Evolutionary conservation across 2,113 vertebrate genomes (phyloP).

Genomic region (Scytalopus superciliaris): DNA sequence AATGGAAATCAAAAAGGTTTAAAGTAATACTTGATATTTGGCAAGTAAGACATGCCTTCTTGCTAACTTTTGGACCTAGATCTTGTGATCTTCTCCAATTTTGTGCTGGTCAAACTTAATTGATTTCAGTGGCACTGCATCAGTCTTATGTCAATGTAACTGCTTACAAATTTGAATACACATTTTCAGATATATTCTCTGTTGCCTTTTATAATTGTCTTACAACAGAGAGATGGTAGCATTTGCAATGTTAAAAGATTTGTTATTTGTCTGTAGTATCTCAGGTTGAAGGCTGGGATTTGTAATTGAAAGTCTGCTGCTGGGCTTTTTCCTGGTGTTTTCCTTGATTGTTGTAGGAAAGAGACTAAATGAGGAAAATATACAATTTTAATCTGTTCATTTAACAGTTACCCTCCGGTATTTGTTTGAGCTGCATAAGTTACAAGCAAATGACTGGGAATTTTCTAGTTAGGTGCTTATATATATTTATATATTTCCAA

Average conservation of each 20-base stretch:
- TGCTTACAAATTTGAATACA: background rate
- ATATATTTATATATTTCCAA: too few species aligned
- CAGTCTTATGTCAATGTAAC: background rate
- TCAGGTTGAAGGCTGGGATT: background rate
- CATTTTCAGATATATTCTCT: background rate
- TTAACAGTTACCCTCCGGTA: background rate
- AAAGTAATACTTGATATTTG: background rate
- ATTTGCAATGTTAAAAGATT: background rate
- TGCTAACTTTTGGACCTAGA: background rate
- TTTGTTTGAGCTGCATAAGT: background rate
- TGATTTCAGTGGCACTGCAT: background rate
- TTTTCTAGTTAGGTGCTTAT: background rate
- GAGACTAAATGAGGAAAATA: background rate
- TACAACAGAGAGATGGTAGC: background rate
- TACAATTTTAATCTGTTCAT: background rate
- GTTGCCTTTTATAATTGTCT: background rate
- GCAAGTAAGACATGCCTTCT: background rate
- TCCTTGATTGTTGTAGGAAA: background rate
- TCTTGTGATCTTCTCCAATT: background rate
- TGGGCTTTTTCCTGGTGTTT: background rate
- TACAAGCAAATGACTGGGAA: background rate
- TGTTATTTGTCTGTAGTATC: background rate
- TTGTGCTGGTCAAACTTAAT: background rate
- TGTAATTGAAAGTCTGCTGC: background rate
- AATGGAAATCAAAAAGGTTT: background rate